phyloP scores from a whole-genome alignment of 2,888 invertebrate species.

The Margaritifera margaritifera region DNA sequence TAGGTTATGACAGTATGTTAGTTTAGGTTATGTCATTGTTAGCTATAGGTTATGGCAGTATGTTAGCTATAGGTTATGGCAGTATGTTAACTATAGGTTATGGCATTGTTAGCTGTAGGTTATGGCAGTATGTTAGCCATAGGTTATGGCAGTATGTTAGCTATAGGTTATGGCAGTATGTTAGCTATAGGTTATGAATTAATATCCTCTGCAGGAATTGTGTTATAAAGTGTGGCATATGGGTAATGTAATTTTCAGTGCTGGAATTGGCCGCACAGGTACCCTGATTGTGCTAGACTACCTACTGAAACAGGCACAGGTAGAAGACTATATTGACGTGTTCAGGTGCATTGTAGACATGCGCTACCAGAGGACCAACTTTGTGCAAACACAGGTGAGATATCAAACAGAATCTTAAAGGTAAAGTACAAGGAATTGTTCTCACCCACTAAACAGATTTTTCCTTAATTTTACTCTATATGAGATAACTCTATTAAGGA shows the following conservation, averaged over 20 bases:
- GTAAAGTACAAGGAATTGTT: no score
- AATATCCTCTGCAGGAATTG: neutral
- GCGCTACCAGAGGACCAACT: constrained; percentile 39
- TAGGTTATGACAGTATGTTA: neutral
- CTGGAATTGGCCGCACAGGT: constrained; percentile 77
- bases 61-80: neutral
- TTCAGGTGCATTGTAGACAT: constrained; percentile 35
- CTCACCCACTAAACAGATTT: no score
- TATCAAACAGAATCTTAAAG: no score
- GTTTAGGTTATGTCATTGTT: neutral
- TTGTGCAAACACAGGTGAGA: constrained; percentile 42
- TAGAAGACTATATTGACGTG: constrained; percentile 31
- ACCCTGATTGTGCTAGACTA: constrained; percentile 44
- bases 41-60: no score
- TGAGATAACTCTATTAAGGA: no score
- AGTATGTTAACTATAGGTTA: neutral
- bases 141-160: neutral
- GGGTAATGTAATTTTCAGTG: constrained; percentile 63
- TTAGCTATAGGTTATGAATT: neutral
- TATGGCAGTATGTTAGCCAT: neutral
- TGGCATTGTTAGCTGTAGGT: no score
- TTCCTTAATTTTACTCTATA: no score
- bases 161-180: neutral
- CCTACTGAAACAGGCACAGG: constrained; percentile 30
- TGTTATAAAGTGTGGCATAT: neutral